phyloP scores from a whole-genome alignment of 2,888 invertebrate genomes.

The Agrenia bidenticulata region DNA sequence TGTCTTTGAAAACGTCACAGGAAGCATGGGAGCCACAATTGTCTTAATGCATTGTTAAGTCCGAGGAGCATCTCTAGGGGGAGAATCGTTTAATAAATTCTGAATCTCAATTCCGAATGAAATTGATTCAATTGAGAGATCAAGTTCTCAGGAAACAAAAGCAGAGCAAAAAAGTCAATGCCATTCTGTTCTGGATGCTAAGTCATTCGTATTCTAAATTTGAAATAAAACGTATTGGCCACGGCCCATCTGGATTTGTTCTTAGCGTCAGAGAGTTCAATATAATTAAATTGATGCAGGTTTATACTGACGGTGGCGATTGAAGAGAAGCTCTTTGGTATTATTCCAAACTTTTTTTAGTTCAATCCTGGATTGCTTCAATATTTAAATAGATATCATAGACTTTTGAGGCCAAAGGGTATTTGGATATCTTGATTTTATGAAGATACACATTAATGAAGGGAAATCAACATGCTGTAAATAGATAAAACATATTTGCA shows the following conservation, averaged over 20 bases:
- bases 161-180: neutral
- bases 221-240: neutral
- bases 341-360: too few species aligned
- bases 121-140: constrained; percentile 23
- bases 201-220: constrained; percentile 13
- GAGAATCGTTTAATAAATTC: constrained; percentile 11
- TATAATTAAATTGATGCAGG: too few species aligned
- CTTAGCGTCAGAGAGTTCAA: neutral
- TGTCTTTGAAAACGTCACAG: neutral
- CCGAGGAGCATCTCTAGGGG: neutral
- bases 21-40: neutral
- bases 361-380: too few species aligned
- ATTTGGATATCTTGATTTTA: too few species aligned
- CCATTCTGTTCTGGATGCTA: constrained; percentile 7
- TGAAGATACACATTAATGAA: too few species aligned
- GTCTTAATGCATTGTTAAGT: neutral
- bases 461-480: too few species aligned
- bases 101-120: constrained; percentile 1
- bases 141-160: neutral
- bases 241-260: neutral
- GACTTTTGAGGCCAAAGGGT: too few species aligned
- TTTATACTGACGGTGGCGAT: too few species aligned
- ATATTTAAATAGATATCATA: too few species aligned
- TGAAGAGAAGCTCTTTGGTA: too few species aligned
- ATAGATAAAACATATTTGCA: too few species aligned